Evolutionary conservation across 2,113 vertebrate species (phyloP).

Genomic region (Antigone vipio): DNA sequence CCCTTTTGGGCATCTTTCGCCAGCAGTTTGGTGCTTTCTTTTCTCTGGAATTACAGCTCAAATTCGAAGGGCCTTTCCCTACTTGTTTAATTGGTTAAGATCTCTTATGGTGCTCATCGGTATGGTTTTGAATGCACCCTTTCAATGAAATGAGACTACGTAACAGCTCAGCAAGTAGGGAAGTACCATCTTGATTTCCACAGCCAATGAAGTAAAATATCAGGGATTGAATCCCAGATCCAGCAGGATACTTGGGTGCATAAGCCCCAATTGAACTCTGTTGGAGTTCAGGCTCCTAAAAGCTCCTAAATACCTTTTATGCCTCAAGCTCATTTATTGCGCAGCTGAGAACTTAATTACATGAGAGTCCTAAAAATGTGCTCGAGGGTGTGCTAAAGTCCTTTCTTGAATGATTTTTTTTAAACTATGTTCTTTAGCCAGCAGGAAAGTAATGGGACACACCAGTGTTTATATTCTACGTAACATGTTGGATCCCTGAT

Average conservation of each 20-base stretch:
- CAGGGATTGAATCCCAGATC: background rate
- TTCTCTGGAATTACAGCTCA: background rate
- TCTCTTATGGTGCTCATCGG: background rate
- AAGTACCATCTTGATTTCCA: background rate
- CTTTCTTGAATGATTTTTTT: background rate
- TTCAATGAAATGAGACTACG: background rate
- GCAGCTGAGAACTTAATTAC: background rate
- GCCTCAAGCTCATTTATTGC: background rate
- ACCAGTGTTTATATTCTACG: fast-evolving
- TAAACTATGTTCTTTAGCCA: background rate
- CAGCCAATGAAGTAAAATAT: background rate
- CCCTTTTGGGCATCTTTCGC: background rate
- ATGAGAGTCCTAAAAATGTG: background rate
- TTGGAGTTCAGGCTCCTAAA: background rate
- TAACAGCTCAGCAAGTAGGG: background rate
- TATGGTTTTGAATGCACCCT: background rate
- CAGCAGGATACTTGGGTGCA: background rate
- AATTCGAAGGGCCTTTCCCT: background rate
- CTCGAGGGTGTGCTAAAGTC: background rate
- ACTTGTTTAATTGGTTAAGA: background rate
- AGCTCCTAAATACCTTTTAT: background rate
- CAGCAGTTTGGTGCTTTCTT: background rate
- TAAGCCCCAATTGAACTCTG: background rate
- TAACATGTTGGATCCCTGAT: background rate
- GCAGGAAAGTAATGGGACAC: background rate